Evolutionary conservation across 2,888 invertebrate genomes (phyloP), one percentile per base, ranked within the genome.

Genomic region (Molanna angustata): DNA sequence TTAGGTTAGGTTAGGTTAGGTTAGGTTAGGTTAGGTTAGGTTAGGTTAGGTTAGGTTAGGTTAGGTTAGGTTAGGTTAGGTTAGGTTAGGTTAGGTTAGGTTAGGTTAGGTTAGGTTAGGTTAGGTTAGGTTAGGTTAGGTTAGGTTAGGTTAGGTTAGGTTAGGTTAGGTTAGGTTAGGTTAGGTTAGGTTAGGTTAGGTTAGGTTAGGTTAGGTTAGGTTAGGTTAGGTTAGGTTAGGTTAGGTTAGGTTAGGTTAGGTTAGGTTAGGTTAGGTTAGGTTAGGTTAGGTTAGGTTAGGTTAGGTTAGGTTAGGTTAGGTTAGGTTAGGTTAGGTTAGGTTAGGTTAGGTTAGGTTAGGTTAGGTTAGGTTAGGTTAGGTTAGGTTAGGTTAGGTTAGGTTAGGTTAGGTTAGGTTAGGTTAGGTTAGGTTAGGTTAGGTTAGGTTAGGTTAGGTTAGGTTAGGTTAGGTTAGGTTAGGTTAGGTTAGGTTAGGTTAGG

Each of bases 401-500:
- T 42, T 42, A 42, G 42, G 42, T 44, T 44, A 44, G 44, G 44
- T 44, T 44, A 44, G 44, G 44, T 44, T 32, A 32, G 44, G 32
- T 44, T 44, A 44, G 44, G 44, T 44, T 42, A 42, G 32, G 44
- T 44, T 44, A 44, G 44, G 44, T 44, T 44, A 44, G 44, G 44
- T 44, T 44, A 44, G 44, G 44, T 44, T 44, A 44, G 44, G 44
- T 44, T 44, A 44, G 44, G 44, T 37, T 37, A 37, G 20, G 37
- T 35, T 35, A 37, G 48, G 57, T 57, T 55, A 44, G 48, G 57
- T 55, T 41, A 52, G 49, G 54, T 57, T 57, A 54, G 47, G 57
- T 57, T 47, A 47, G 31, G 47, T 47, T 39, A 39, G 35, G 47
- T 47, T 39, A 39, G 35, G 47, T 47, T 51, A 51, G 50, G 57